Evolutionary conservation across 2,113 vertebrate genomes (phyloP).

Genomic region (Glaucidium brasilianum): DNA sequence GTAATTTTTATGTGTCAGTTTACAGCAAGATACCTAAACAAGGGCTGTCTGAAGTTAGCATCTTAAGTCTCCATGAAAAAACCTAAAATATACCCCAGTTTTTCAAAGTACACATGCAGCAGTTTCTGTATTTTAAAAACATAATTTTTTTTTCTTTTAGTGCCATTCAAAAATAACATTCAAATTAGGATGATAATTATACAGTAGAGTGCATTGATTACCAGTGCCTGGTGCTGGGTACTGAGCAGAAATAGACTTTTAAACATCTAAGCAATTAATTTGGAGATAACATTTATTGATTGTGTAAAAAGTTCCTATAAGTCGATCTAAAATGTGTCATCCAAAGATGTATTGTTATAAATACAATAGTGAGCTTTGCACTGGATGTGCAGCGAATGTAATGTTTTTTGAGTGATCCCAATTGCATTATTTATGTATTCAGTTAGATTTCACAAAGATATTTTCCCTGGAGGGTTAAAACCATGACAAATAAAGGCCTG

Average conservation of each 20-base stretch:
- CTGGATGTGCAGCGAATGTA: neutral
- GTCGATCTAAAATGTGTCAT: constrained; percentile 36
- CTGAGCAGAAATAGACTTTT: constrained; percentile 26
- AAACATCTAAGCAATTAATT: constrained; percentile 46
- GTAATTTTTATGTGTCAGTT: neutral
- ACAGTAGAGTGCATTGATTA: constrained; percentile 9
- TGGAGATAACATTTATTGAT: constrained; percentile 47
- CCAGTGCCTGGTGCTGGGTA: neutral
- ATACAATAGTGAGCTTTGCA: constrained; percentile 14
- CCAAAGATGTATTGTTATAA: constrained; percentile 27
- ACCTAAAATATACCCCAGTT: neutral
- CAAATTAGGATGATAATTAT: constrained; percentile 28
- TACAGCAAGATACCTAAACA: neutral
- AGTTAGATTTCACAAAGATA: constrained; percentile 61
- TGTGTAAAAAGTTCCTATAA: constrained; percentile 20
- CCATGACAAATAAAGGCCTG: constrained; percentile 25
- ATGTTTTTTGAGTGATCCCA: neutral
- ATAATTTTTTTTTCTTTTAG: neutral
- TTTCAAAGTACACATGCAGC: neutral
- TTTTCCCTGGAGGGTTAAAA: constrained; percentile 48
- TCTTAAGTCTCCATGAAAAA: neutral
- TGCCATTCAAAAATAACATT: constrained; percentile 17
- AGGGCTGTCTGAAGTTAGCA: neutral
- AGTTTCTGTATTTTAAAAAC: neutral
- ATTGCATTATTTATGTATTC: constrained; percentile 63